phyloP scores from a whole-genome alignment of 2,888 invertebrate genomes.

The Ectemnius continuus region DNA sequence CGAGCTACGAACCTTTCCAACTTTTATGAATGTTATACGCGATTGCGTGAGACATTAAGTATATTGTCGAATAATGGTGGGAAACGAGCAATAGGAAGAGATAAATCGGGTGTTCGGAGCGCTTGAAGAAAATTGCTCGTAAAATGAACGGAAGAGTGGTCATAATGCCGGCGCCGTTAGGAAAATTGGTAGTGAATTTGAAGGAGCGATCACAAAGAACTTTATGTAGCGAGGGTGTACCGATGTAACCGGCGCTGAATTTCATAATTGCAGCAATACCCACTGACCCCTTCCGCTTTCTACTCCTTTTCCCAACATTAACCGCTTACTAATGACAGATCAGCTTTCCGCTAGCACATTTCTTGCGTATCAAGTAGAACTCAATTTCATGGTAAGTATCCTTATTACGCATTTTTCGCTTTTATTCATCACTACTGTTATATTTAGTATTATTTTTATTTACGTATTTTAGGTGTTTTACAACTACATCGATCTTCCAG shows the following conservation, averaged over 20 bases:
- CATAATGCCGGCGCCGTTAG: constrained; percentile 52
- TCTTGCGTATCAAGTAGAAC: no score
- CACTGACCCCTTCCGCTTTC: constrained; percentile 3
- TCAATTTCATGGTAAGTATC: no score
- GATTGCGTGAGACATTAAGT: no score
- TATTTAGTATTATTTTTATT: no score
- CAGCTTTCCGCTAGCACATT: constrained; percentile 17
- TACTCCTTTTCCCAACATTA: constrained; percentile 21
- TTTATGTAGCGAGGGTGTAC: constrained; percentile 54
- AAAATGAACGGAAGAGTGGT: constrained; percentile 46
- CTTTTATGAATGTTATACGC: no score
- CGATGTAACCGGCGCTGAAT: constrained; percentile 54
- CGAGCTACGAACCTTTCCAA: no score
- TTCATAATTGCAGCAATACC: constrained; percentile 43
- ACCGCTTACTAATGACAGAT: constrained; percentile 39
- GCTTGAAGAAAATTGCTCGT: constrained; percentile 45
- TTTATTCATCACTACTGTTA: no score
- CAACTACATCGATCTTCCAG: no score
- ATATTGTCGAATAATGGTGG: neutral
- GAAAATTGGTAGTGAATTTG: constrained; percentile 59
- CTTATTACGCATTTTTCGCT: no score
- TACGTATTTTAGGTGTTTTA: no score
- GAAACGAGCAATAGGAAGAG: constrained; percentile 29
- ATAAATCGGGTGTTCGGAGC: constrained; percentile 51
- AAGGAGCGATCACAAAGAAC: constrained; percentile 35